phyloP scores from a whole-genome alignment of 1,140 invertebrate species.

The Ceratina japonica region DNA sequence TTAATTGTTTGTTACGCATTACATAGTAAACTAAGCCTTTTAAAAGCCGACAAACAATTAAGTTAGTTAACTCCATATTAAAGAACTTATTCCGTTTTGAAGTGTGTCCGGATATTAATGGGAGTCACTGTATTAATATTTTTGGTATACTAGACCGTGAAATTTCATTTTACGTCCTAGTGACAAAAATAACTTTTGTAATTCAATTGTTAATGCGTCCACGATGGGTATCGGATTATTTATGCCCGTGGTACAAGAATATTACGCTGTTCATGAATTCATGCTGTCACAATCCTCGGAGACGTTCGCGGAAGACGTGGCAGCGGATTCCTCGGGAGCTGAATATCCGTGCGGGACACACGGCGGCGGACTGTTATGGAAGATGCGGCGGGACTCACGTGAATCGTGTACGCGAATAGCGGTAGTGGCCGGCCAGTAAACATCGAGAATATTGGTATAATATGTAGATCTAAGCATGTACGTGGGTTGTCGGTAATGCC shows the following conservation, averaged over 20 bases:
- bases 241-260: neutral
- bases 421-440: conserved; percentile 57
- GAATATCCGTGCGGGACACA: conserved; percentile 17
- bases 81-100: no score
- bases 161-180: no score
- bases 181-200: no score
- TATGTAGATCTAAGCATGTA: conserved; percentile 66
- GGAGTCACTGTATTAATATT: no score
- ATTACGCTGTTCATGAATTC: neutral
- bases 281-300: neutral
- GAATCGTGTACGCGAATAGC: conserved; percentile 46
- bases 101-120: no score
- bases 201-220: no score
- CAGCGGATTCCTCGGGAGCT: neutral
- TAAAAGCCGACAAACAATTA: no score
- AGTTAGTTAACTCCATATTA: no score
- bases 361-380: conserved; percentile 6
- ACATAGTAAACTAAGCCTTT: no score
- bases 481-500: conserved; percentile 67
- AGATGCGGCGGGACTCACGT: conserved; percentile 15
- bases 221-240: no score
- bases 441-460: conserved; percentile 65
- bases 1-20: no score
- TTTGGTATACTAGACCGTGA: no score
- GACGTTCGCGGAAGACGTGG: neutral